phyloP scores from a whole-genome alignment of 1,140 invertebrate genomes.

The Pseudoatta argentina region DNA sequence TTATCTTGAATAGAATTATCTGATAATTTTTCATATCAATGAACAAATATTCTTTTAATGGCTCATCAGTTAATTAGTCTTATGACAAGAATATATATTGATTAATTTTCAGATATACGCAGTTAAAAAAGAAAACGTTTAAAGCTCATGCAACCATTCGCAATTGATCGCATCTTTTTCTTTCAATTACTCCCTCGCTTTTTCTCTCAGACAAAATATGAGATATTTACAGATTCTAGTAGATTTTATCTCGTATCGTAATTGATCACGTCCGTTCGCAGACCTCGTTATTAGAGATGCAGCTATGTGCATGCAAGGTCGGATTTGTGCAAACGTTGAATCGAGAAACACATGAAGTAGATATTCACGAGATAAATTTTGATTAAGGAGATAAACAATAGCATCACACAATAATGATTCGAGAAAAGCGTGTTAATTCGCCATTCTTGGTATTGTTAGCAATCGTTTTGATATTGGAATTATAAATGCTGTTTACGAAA shows the following conservation, averaged over 20 bases:
- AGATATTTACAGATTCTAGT: constrained; percentile 14
- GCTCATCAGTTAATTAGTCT: background rate
- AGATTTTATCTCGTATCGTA: constrained; percentile 55
- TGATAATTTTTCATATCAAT: constrained; percentile 26
- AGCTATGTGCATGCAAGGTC: constrained; percentile 63
- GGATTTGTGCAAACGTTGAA: constrained; percentile 42
- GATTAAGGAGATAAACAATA: constrained; percentile 9
- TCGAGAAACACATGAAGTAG: constrained; percentile 50
- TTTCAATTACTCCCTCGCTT: background rate
- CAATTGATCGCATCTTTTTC: background rate
- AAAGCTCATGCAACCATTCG: background rate
- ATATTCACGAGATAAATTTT: constrained; percentile 48
- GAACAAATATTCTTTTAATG: constrained; percentile 29
- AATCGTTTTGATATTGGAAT: background rate
- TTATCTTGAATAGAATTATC: constrained; percentile 20
- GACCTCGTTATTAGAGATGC: constrained; percentile 62
- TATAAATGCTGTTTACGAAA: constrained; percentile 39
- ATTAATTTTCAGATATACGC: background rate
- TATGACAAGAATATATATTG: background rate
- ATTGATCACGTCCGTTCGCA: constrained; percentile 63
- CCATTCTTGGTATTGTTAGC: background rate
- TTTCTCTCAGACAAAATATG: background rate
- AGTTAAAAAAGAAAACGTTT: background rate
- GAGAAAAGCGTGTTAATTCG: background rate
- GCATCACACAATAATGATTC: background rate